A percentile compares a stretch with the other conserved stretches of the same genome.
phyloP scores from a whole-genome alignment of 2,888 invertebrate species.

The Cheilosia vulpina region DNA sequence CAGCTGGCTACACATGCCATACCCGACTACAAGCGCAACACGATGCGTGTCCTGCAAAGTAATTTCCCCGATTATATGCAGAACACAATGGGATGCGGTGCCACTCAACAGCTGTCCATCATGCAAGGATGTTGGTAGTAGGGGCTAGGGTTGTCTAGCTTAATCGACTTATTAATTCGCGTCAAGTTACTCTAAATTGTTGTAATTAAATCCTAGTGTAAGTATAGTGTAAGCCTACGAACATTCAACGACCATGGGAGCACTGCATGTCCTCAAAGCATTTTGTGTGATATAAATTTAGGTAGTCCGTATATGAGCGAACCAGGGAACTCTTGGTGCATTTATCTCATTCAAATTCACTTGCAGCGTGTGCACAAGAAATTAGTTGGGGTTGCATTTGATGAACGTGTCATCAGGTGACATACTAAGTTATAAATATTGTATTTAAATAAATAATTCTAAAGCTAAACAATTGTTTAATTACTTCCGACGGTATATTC shows the following conservation, averaged over 20 bases:
- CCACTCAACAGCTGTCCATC: constrained; percentile 84
- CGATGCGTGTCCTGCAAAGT: constrained; percentile 86
- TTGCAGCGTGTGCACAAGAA: too few relatives aligned
- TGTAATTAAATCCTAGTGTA: constrained; percentile 38
- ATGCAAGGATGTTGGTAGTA: constrained; percentile 82
- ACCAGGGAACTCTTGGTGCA: too few relatives aligned
- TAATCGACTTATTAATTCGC: constrained; percentile 2
- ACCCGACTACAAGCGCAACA: constrained; percentile 85
- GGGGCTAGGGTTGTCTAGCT: neutral
- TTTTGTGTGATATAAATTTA: constrained; percentile 50
- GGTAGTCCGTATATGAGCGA: neutral
- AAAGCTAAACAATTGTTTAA: too few relatives aligned
- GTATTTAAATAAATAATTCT: too few relatives aligned
- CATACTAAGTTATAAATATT: too few relatives aligned
- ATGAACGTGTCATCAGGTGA: too few relatives aligned
- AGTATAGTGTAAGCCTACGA: constrained; percentile 21
- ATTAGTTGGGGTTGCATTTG: too few relatives aligned
- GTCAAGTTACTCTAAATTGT: constrained; percentile 43
- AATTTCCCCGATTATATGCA: constrained; percentile 87
- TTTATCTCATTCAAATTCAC: too few relatives aligned
- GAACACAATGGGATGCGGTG: constrained; percentile 86
- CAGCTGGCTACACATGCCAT: constrained; percentile 86
- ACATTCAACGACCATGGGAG: constrained; percentile 54
- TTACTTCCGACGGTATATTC: too few relatives aligned
- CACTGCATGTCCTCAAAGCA: constrained; percentile 53